A percentile compares a stretch with the other conserved stretches of the same genome.
These are phyloP conservation scores for Steatocranus sp. DNA, from an alignment of 2,797 vertebrate species.

Conservation along the genomic window DNA sequence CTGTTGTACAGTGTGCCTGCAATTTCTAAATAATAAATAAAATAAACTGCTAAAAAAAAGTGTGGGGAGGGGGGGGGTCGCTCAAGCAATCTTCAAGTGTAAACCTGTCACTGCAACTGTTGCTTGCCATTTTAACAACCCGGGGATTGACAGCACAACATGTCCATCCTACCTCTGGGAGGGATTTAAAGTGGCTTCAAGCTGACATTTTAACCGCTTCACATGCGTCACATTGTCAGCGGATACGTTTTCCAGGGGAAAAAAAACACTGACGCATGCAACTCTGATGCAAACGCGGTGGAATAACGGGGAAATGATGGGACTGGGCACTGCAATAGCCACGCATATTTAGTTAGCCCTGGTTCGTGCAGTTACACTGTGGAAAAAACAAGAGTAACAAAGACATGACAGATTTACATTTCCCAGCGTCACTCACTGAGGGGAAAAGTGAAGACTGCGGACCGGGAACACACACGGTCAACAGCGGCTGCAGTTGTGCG, in stretches of 20 bases:
- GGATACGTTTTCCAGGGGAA: constrained; percentile 9
- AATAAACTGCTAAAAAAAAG: background rate
- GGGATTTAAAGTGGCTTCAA: constrained; percentile 32
- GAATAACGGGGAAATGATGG: background rate
- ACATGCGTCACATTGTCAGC: constrained; percentile 44
- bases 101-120: constrained; percentile 43
- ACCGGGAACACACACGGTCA: constrained; percentile 2
- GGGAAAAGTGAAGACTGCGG: constrained; percentile 45
- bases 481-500: constrained; percentile 45
- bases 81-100: background rate
- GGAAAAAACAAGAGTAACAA: background rate
- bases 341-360: background rate
- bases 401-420: constrained; percentile 26
- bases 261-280: constrained; percentile 40
- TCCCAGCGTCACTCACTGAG: constrained; percentile 1
- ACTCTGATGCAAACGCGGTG: constrained; percentile 50
- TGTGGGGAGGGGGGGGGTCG: background rate
- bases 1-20: background rate
- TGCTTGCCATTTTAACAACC: constrained; percentile 27
- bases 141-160: background rate
- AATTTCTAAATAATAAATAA: background rate
- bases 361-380: background rate
- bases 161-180: constrained; percentile 13
- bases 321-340: constrained; percentile 2
- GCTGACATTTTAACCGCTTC: constrained; percentile 47